Evolutionary conservation across 2,113 vertebrate species (phyloP).

Genomic region (Arenaria interpres): DNA sequence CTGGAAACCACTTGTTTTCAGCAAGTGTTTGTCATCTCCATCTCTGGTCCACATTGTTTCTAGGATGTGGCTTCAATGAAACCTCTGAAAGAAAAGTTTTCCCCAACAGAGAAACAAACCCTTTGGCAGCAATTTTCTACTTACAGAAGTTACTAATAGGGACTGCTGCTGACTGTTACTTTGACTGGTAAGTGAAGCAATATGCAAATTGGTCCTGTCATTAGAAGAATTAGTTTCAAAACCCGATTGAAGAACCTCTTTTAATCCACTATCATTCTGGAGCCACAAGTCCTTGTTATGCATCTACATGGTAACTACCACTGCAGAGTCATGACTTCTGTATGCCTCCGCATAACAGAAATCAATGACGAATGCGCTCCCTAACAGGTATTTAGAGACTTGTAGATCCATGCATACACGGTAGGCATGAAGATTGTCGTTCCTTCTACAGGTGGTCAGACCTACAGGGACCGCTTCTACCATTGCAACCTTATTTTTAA

Average conservation of each 20-base stretch:
- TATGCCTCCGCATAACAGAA: not conserved
- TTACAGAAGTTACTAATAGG: not conserved
- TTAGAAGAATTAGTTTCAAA: not conserved
- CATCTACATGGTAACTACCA: not conserved
- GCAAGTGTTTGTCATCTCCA: not conserved
- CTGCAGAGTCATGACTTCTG: not conserved
- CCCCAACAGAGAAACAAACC: not conserved
- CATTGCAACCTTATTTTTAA: not conserved
- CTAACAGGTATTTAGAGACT: not conserved
- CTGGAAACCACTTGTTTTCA: not conserved
- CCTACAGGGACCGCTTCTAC: not conserved
- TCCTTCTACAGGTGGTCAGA: not conserved
- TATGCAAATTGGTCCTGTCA: not conserved
- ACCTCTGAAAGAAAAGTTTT: not conserved
- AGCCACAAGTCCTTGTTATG: not conserved
- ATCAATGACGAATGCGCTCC: not conserved
- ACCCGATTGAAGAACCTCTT: not conserved
- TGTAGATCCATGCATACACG: accelerated
- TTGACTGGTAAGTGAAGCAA: not conserved
- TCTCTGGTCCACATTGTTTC: not conserved
- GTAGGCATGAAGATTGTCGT: not conserved
- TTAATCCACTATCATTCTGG: not conserved
- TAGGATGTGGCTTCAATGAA: not conserved
- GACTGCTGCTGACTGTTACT: not conserved
- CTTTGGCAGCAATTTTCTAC: not conserved